Conservation (phyloP, 2,888 invertebrate species). For the Teleiodes luculella region DNA sequence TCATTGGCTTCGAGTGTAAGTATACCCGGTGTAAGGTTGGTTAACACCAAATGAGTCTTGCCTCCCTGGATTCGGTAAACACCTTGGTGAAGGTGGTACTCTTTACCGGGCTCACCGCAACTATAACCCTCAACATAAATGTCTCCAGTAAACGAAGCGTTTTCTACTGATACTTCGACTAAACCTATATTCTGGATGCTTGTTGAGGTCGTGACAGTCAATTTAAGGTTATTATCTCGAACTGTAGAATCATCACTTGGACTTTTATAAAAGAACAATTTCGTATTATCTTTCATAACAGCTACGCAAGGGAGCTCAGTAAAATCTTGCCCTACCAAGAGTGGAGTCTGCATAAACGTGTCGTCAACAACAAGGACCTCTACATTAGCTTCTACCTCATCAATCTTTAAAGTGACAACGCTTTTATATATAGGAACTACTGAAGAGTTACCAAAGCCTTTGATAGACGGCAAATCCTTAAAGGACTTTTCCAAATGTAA, state of each 20-base stretch:
- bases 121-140: constrained; percentile 21
- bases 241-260: not conserved
- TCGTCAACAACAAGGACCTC: constrained; percentile 13
- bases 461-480: constrained; percentile 16
- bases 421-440: not conserved
- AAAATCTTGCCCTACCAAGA: constrained; percentile 19
- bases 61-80: not conserved
- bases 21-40: not conserved
- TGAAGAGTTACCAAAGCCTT: constrained; percentile 22
- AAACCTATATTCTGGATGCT: not conserved
- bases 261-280: constrained; percentile 20
- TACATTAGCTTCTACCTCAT: constrained; percentile 15
- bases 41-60: not conserved
- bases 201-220: not conserved
- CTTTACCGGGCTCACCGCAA: constrained; percentile 16
- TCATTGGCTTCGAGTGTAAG: not conserved
- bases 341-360: constrained; percentile 3
- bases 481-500: not conserved
- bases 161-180: constrained; percentile 4
- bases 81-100: constrained; percentile 12
- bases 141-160: constrained; percentile 11
- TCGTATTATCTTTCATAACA: constrained; percentile 14
- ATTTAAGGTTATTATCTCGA: not conserved
- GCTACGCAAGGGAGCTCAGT: constrained; percentile 12
- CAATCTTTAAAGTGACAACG: not conserved